phyloP scores from a whole-genome alignment of 2,888 invertebrate genomes.

The Desoria tigrina region DNA sequence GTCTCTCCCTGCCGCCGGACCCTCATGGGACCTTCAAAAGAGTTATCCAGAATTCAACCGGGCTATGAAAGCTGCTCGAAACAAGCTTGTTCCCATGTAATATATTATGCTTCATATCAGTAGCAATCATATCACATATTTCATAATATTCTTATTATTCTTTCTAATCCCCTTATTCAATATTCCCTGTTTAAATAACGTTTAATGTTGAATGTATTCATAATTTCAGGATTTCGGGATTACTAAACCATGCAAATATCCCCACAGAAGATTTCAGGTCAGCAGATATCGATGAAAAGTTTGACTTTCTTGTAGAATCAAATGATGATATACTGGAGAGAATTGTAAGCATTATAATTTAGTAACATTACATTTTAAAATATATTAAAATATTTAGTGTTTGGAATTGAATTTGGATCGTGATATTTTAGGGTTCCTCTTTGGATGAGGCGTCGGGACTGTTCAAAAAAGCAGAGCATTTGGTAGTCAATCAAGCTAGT shows the following conservation, averaged over 20 bases:
- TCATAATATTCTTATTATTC: too few relatives aligned
- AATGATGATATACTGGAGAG: conserved; percentile 82
- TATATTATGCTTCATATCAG: conserved; percentile 31
- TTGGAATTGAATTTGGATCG: conserved; percentile 15
- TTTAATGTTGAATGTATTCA: neutral
- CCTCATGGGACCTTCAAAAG: conserved; percentile 69
- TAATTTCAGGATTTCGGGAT: conserved; percentile 60
- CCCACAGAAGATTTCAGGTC: conserved; percentile 62
- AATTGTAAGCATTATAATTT: conserved; percentile 64
- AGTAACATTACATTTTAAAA: conserved; percentile 44
- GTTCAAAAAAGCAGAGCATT: conserved; percentile 60
- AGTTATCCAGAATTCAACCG: conserved; percentile 74
- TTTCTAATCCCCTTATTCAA: conserved; percentile 9
- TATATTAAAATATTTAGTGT: conserved; percentile 42
- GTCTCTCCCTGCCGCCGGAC: conserved; percentile 67
- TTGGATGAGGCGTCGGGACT: conserved; percentile 70
- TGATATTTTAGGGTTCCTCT: conserved; percentile 55
- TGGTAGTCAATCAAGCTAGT: conserved; percentile 55
- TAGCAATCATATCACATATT: too few relatives aligned
- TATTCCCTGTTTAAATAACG: too few relatives aligned
- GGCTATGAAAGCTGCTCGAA: conserved; percentile 66
- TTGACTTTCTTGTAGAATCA: conserved; percentile 75
- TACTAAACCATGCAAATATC: conserved; percentile 63
- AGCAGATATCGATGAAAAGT: conserved; percentile 66
- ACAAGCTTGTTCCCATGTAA: conserved; percentile 65